These are phyloP conservation scores for Lasioglossum pauxillum DNA, from an alignment of 2,888 invertebrate species.

Conservation along the genomic window DNA sequence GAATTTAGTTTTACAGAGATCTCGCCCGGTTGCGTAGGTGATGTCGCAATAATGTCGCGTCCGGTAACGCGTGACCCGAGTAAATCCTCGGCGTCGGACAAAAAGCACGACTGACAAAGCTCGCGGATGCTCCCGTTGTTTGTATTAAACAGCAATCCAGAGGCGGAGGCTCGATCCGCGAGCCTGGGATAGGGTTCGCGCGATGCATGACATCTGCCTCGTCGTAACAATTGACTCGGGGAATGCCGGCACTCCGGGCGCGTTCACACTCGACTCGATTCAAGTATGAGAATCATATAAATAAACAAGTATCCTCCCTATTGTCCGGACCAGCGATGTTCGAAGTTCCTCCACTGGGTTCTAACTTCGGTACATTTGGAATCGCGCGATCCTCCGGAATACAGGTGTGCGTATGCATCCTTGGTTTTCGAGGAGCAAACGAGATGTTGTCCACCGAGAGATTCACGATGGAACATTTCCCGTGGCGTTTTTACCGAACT, in stretches of 20 bases:
- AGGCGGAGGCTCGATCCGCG: neutral
- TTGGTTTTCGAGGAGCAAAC: neutral
- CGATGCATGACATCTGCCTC: neutral
- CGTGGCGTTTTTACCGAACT: slow-evolving; percentile 7
- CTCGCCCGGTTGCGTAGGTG: neutral
- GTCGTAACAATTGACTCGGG: slow-evolving; percentile 32
- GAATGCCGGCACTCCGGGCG: neutral
- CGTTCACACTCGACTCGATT: slow-evolving; percentile 2
- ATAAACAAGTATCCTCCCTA: neutral
- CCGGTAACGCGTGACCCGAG: slow-evolving; percentile 71
- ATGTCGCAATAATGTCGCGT: slow-evolving; percentile 56
- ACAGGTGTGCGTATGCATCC: neutral
- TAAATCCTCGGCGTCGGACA: slow-evolving; percentile 81
- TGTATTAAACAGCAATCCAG: slow-evolving; percentile 74
- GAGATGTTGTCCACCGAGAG: neutral
- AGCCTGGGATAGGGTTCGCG: slow-evolving; percentile 24
- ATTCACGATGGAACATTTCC: neutral
- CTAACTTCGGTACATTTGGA: neutral
- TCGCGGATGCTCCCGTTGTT: slow-evolving; percentile 73
- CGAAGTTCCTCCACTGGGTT: neutral
- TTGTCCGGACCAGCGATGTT: neutral
- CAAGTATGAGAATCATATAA: slow-evolving; percentile 22
- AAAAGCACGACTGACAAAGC: slow-evolving; percentile 83
- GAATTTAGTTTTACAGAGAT: slow-evolving; percentile 54
- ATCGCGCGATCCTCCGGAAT: neutral